Conservation (phyloP, 1,140 invertebrate species). For the Neodiprion fabricii region DNA sequence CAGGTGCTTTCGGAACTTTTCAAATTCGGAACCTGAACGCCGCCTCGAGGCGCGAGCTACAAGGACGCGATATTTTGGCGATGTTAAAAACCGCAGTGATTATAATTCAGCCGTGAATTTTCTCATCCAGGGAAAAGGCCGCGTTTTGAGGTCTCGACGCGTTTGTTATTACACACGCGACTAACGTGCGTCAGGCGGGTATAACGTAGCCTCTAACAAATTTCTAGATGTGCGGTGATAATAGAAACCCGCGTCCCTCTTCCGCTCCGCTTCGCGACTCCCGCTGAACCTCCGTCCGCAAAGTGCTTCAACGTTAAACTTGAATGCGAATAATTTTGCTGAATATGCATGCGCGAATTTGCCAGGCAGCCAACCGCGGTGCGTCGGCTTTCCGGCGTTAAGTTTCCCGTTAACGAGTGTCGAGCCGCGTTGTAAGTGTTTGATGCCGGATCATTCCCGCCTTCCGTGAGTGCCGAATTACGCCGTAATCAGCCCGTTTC, state of each 20-base stretch:
- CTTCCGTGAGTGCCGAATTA: too few relatives aligned
- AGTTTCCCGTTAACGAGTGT: neutral
- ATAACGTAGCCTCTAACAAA: neutral
- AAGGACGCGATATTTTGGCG: too few relatives aligned
- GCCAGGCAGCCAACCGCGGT: neutral
- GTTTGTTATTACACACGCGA: too few relatives aligned
- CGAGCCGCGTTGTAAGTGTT: neutral
- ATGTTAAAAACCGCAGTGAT: too few relatives aligned
- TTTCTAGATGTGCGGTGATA: neutral
- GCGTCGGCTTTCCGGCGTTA: neutral
- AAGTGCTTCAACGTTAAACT: slow-evolving; percentile 1
- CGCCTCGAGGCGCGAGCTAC: too few relatives aligned
- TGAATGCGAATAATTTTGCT: slow-evolving; percentile 11
- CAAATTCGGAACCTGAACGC: too few relatives aligned
- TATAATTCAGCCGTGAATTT: too few relatives aligned
- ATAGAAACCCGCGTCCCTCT: slow-evolving; percentile 5
- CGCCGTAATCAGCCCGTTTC: too few relatives aligned
- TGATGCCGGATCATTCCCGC: neutral
- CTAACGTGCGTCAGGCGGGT: too few relatives aligned
- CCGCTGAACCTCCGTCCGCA: neutral
- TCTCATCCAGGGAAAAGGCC: too few relatives aligned
- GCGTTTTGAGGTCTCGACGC: too few relatives aligned
- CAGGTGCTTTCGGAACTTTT: too few relatives aligned
- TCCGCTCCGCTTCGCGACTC: neutral
- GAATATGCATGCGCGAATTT: slow-evolving; percentile 8